Evolutionary conservation across 2,797 vertebrate species (phyloP), one percentile per base, ranked within the genome.

Genomic region (Champsocephalus esox): DNA sequence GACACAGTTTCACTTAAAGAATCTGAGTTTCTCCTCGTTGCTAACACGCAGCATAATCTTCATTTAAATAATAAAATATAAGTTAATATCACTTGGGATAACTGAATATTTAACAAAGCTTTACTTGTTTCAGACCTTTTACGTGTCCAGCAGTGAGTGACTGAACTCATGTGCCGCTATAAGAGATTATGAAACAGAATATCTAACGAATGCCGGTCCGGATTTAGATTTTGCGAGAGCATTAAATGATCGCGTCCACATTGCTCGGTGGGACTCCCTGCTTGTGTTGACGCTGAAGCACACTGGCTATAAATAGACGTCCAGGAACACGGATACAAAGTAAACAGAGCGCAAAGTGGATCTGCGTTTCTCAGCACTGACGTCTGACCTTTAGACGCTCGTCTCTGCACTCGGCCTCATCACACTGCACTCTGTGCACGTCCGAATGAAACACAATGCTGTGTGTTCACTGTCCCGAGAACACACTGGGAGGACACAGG

Each of bases 241-340:
- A 48, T 14, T 41, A 71, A 69, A 69, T 75, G 34, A 38, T 64
- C 43, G 34, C 61, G 44, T 57, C 64, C 62, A 61, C 61, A 59
- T 49, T 54, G 28, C 65, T n/a, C 65, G 80, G 28, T 3, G 38
- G 75, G 55, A 62, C 71, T 71, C 61, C 64, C 41, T 56, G 66
- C 52, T 72, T 51, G 62, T 60, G 72, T 63, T 55, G 69, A 81
- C 77, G 79, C 54, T 5, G 7, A 76, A 79, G 72, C 74, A 74
- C 49, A 85, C 63, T 66, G 67, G 55, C 68, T 89, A 92, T 89
- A 91, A 92, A 92, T 93, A 92, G 90, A 86, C 14, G 13, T 72
- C 69, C 66, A 12, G 66, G 85, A 80, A 88, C 91, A 83, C 85
- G 68, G 91, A 88, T 86, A 90, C 91, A 89, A 90, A 88, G 85